These are phyloP conservation scores for Potamarius usumacintae DNA, from an alignment of 2,113 vertebrate species.

Conservation along the genomic window DNA sequence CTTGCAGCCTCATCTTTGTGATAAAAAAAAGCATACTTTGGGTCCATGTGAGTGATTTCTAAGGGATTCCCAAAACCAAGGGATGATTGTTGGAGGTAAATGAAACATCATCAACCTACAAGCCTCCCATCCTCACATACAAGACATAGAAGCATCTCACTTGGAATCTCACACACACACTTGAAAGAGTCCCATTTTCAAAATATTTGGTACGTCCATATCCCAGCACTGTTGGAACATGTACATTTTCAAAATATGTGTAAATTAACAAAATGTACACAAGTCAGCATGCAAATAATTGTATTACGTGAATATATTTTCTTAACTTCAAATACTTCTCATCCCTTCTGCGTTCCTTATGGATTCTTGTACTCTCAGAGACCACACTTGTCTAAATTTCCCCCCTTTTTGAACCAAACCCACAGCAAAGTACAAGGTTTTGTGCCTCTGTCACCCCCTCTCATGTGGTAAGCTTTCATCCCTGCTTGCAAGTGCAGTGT, in stretches of 20 bases:
- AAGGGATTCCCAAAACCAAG: no score
- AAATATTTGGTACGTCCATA: neutral
- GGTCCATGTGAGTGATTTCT: neutral
- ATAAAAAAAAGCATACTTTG: neutral
- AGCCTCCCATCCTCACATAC: neutral
- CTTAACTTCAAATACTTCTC: neutral
- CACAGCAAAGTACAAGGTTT: slow-evolving; percentile 28
- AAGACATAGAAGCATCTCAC: neutral
- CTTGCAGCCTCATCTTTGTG: neutral
- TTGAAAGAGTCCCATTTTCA: neutral
- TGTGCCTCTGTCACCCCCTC: slow-evolving; percentile 27
- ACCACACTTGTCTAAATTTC: slow-evolving; percentile 61
- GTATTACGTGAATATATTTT: neutral
- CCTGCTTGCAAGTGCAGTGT: slow-evolving; percentile 38
- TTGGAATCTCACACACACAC: neutral
- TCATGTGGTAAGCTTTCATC: slow-evolving; percentile 37
- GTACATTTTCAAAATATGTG: neutral
- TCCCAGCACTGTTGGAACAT: neutral
- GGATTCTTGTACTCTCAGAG: slow-evolving; percentile 21
- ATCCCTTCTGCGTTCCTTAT: neutral
- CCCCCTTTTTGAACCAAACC: slow-evolving; percentile 1
- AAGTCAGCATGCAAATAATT: neutral
- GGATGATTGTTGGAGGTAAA: neutral
- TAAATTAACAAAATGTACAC: neutral
- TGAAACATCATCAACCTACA: neutral